Percentiles rank a stretch among this genome's conserved stretches.
Evolutionary conservation across 2,888 invertebrate genomes (phyloP).

Genomic region (Mactromeris polynyma): DNA sequence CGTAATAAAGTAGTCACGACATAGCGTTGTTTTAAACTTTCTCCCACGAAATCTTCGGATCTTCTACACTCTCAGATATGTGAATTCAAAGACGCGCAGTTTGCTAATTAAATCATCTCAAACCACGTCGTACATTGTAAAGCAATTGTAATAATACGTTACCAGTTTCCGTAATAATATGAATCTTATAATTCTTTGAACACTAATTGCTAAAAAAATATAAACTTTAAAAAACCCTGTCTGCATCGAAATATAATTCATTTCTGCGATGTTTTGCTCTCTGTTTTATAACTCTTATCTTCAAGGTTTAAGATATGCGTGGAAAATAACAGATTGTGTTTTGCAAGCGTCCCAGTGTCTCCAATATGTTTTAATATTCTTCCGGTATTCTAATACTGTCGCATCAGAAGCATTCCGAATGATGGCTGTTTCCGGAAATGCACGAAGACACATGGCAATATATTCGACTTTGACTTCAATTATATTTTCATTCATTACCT

Average conservation of each 20-base stretch:
- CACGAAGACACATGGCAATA: not conserved
- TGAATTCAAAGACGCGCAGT: not conserved
- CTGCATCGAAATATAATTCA: not conserved
- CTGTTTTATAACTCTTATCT: too few species aligned
- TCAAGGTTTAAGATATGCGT: not conserved
- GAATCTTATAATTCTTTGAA: not conserved
- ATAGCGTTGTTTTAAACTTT: not conserved
- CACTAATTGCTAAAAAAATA: not conserved
- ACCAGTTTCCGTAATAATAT: not conserved
- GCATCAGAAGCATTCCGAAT: not conserved
- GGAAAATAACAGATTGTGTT: not conserved
- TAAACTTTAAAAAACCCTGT: not conserved
- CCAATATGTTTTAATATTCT: not conserved
- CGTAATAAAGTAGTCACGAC: not conserved
- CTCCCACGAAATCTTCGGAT: not conserved
- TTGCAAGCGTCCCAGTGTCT: not conserved
- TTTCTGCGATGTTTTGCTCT: not conserved
- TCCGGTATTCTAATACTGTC: not conserved
- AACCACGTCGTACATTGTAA: not conserved
- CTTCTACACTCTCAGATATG: not conserved
- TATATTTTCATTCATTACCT: too few species aligned
- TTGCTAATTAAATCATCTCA: not conserved
- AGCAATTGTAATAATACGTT: not conserved
- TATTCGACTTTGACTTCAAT: not conserved
- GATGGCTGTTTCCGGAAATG: not conserved